phyloP scores from a whole-genome alignment of 2,888 invertebrate species.

The Drosophila neonasuta region DNA sequence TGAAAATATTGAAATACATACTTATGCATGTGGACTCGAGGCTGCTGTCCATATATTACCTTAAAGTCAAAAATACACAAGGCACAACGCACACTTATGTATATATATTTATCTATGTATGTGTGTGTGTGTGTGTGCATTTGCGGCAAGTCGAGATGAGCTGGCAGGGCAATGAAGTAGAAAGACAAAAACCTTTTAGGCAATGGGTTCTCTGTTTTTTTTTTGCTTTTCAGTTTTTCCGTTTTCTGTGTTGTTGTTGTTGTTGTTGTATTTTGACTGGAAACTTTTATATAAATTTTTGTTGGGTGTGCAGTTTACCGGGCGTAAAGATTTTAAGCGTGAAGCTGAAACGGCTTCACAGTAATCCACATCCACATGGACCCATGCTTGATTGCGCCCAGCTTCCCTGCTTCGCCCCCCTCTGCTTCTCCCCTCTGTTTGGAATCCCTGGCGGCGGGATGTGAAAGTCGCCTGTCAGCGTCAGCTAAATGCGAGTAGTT shows the following conservation, averaged over 20 bases:
- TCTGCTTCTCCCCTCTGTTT: neutral
- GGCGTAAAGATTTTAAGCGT: conserved; percentile 64
- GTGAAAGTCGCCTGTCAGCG: conserved; percentile 44
- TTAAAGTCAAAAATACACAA: conserved; percentile 53
- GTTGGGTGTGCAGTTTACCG: conserved; percentile 54
- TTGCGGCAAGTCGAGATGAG: conserved; percentile 53
- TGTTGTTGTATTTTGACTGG: conserved; percentile 25
- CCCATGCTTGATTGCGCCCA: conserved; percentile 63
- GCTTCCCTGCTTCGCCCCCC: neutral
- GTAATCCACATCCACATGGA: conserved; percentile 69
- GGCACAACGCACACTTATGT: conserved; percentile 9
- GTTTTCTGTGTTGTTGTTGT: conserved; percentile 1
- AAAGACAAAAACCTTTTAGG: conserved; percentile 66
- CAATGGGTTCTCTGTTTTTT: conserved; percentile 42
- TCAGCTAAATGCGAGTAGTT: conserved; percentile 39
- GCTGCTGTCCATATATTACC: conserved; percentile 45
- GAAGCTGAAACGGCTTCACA: conserved; percentile 56
- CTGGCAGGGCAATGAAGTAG: conserved; percentile 60
- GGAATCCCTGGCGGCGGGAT: conserved; percentile 14
- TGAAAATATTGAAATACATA: conserved; percentile 57
- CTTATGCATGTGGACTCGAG: conserved; percentile 25
- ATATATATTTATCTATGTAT: neutral
- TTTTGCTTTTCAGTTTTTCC: conserved; percentile 2
- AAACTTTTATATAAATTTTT: conserved; percentile 53
- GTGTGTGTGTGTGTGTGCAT: conserved; percentile 16